Base-by-base conservation (phyloP, 2,888 invertebrate genomes). In the Andrena bucephala region DNA sequence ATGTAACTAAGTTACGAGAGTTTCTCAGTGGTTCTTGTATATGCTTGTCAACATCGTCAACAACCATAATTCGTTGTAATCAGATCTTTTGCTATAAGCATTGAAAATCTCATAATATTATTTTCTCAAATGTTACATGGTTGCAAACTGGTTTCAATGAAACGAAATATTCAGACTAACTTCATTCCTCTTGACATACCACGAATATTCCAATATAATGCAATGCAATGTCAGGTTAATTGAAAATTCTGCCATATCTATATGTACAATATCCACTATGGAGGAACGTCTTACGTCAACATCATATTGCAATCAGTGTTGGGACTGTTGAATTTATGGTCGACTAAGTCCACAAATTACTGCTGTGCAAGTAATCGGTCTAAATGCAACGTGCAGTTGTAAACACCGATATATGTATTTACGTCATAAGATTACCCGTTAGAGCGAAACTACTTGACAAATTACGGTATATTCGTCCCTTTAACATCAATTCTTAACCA, bases 331-430 rank as follows among this genome's bases (percentile, higher is more conserved):
- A 60, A 81, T 80, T 80, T 81, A 80, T 81, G 81, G 81, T 70
- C 81, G 66, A 81, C 81, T 70, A 48, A 81, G 81, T 81, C 75
- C 62, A 81, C 81, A 82, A 81, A 81, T 82, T 82, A 81, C 75
- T 62, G 54, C 66, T 72, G 63, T 48, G 66, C 81, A 66, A 81
- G 69, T 82, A 81, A 57, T 69, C 33, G 48, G 75, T 31, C 81
- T 70, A 67, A 74, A 62, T 62, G 66, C 52, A 70, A 70, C 66
- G 59, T 50, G 20, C 60, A 29, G 36, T 33, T 33, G 81, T 75
- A 70, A 70, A 66, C 69, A 70, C 24, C 29, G 54, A 65, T 62
- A 73, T 24, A 48, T 29, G 27, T 67, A 70, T 65, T 81, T 75
- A 54, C 50, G 24, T 50, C 36, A 16, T 42, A 36, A 27, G 33